Evolutionary conservation across 2,888 invertebrate genomes (phyloP).

Genomic region (Diachrysia chrysitis): DNA sequence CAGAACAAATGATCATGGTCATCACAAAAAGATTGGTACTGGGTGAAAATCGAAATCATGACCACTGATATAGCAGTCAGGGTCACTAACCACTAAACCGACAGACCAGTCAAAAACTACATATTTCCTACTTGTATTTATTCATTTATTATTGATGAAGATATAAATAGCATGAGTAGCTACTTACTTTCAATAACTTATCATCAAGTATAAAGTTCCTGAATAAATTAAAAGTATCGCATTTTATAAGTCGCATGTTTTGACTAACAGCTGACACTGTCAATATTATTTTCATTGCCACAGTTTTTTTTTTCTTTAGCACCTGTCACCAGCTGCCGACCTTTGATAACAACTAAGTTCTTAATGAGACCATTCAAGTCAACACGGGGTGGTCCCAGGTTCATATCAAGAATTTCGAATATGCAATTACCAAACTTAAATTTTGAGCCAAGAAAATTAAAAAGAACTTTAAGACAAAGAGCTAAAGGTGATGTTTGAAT

Average conservation of each 20-base stretch:
- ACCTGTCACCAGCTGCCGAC: constrained; percentile 65
- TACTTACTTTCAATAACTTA: neutral
- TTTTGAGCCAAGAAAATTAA: neutral
- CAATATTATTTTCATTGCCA: constrained; percentile 14
- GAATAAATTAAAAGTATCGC: neutral
- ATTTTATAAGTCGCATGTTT: neutral
- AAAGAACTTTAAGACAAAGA: neutral
- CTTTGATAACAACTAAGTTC: constrained; percentile 68
- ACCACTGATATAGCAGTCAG: too few species aligned
- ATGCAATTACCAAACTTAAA: constrained; percentile 38
- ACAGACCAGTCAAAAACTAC: too few species aligned
- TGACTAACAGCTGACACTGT: constrained; percentile 32
- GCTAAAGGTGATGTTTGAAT: constrained; percentile 15
- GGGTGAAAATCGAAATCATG: too few species aligned
- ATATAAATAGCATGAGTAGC: too few species aligned
- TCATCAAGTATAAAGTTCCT: neutral
- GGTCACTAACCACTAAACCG: too few species aligned
- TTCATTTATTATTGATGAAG: too few species aligned
- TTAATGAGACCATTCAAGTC: constrained; percentile 55
- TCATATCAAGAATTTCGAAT: constrained; percentile 64
- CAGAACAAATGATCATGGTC: too few species aligned
- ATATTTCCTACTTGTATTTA: too few species aligned
- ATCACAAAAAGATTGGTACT: too few species aligned
- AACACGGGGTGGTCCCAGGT: constrained; percentile 72
- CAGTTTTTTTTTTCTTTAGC: constrained; percentile 50